Conservation (phyloP, 1,140 invertebrate genomes). For the Drosophila nigromelanica region DNA sequence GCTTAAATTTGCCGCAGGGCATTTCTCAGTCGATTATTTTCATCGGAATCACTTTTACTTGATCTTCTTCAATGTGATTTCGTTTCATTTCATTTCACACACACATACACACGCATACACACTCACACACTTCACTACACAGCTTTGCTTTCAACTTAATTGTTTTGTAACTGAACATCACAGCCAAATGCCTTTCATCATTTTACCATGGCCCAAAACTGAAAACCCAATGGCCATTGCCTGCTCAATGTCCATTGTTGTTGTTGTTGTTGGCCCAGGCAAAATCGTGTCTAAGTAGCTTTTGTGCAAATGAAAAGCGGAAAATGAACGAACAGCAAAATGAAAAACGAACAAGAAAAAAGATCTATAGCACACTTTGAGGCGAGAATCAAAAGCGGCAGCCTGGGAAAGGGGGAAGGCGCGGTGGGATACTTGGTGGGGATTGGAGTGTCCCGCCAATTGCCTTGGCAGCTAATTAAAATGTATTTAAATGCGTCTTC, state of each 20-base stretch:
- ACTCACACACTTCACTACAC: constrained; percentile 64
- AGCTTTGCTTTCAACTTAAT: constrained; percentile 82
- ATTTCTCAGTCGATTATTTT: constrained; percentile 15
- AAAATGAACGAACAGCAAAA: constrained; percentile 34
- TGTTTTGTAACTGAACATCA: constrained; percentile 81
- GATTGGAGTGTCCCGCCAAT: constrained; percentile 12
- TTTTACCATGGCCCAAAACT: constrained; percentile 38
- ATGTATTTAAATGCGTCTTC: constrained; percentile 72
- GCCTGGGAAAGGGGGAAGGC: not conserved
- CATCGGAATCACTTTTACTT: constrained; percentile 5
- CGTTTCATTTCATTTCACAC: constrained; percentile 23
- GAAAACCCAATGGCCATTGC: constrained; percentile 15
- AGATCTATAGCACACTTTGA: constrained; percentile 66
- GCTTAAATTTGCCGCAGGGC: not conserved
- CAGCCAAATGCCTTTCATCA: constrained; percentile 75
- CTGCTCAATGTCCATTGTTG: not conserved
- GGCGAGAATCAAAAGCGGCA: constrained; percentile 45
- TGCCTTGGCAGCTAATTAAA: constrained; percentile 76
- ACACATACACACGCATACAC: constrained; percentile 1
- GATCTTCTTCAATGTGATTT: constrained; percentile 42
- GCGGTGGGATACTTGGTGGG: no score
- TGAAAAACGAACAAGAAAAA: constrained; percentile 38
- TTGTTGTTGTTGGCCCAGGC: constrained; percentile 12
- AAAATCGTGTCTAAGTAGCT: constrained; percentile 79
- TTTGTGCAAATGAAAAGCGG: constrained; percentile 70